Percentiles rank a stretch among this genome's conserved stretches.
phyloP scores from a whole-genome alignment of 1,140 invertebrate species.

The Drosophila jambulina region DNA sequence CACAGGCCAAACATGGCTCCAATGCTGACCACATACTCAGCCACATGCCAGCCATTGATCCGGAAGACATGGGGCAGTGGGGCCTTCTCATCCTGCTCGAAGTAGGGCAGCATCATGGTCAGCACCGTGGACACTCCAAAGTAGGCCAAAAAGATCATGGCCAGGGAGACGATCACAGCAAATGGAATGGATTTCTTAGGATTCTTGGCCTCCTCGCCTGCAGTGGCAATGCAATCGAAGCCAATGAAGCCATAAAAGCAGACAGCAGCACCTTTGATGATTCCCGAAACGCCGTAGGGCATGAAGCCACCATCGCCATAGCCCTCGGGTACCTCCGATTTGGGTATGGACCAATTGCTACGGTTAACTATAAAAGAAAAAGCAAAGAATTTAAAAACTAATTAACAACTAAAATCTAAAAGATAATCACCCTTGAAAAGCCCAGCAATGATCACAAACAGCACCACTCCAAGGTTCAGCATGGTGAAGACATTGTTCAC shows the following conservation, averaged over 20 bases:
- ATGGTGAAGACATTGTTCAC: slow-evolving; percentile 96
- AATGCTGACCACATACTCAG: slow-evolving; percentile 90
- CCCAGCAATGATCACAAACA: slow-evolving; percentile 93
- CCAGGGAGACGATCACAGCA: slow-evolving; percentile 93
- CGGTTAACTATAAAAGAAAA: slow-evolving; percentile 35
- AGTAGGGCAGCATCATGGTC: slow-evolving; percentile 96
- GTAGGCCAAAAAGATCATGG: slow-evolving; percentile 94
- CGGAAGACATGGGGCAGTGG: slow-evolving; percentile 91
- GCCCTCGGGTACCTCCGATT: slow-evolving; percentile 86
- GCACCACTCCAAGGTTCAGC: slow-evolving; percentile 93
- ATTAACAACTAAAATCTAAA: background rate
- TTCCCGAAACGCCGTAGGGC: slow-evolving; percentile 92
- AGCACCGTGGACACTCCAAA: slow-evolving; percentile 94
- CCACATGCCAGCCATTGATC: slow-evolving; percentile 88
- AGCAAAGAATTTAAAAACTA: too few relatives aligned
- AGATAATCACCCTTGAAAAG: slow-evolving; percentile 90
- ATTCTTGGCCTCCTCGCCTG: slow-evolving; percentile 93
- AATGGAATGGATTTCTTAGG: slow-evolving; percentile 96
- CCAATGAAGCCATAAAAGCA: slow-evolving; percentile 97
- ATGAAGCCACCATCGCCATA: slow-evolving; percentile 92
- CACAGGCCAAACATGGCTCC: slow-evolving; percentile 91
- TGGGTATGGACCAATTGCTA: slow-evolving; percentile 89
- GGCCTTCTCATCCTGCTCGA: slow-evolving; percentile 89
- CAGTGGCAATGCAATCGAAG: slow-evolving; percentile 95
- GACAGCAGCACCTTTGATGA: slow-evolving; percentile 93